phyloP scores from a whole-genome alignment of 1,140 invertebrate genomes.

The Penaeus indicus region DNA sequence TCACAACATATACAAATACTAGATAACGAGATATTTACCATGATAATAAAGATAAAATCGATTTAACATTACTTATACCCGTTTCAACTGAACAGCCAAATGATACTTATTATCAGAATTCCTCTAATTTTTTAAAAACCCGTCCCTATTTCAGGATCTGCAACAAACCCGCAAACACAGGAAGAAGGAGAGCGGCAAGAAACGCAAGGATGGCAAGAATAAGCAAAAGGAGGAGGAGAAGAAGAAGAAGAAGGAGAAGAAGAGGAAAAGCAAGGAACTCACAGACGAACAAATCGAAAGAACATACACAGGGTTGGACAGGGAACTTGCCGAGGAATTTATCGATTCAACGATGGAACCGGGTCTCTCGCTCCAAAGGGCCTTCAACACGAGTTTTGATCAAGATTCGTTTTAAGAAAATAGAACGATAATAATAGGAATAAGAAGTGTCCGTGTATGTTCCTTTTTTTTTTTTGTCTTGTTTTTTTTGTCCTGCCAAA shows the following conservation, averaged over 20 bases:
- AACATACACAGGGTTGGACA: constrained; percentile 77
- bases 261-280: constrained; percentile 50
- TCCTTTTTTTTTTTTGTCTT: constrained; percentile 7
- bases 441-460: not conserved
- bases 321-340: constrained; percentile 78
- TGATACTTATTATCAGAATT: not conserved
- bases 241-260: constrained; percentile 35
- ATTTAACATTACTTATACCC: no score
- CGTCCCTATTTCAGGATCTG: not conserved
- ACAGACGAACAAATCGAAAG: constrained; percentile 72
- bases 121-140: not conserved
- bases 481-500: not conserved
- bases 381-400: constrained; percentile 42
- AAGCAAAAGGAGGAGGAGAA: constrained; percentile 38
- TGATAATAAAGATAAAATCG: no score
- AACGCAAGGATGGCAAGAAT: not conserved
- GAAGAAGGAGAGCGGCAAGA: constrained; percentile 38
- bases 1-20: no score
- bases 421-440: not conserved
- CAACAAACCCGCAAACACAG: not conserved
- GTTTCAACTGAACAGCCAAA: no score
- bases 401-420: constrained; percentile 47
- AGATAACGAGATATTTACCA: no score
- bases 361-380: constrained; percentile 58
- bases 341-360: constrained; percentile 75